Base-by-base conservation (phyloP, 2,888 invertebrate genomes). In the Stenichneumon culpator region DNA sequence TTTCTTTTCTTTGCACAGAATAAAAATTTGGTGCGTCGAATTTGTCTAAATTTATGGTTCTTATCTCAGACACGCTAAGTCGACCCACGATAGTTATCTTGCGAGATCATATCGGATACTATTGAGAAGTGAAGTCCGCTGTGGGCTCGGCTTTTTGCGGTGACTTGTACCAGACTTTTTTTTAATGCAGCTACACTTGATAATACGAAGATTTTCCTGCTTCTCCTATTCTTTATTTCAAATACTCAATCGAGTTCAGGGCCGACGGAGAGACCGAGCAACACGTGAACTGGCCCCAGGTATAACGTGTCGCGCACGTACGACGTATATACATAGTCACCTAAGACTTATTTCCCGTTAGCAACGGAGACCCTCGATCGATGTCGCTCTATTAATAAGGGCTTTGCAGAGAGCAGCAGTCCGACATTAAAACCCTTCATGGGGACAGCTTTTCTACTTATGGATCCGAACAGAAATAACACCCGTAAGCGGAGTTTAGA, bases 381-480 rank as follows among this genome's bases (percentile, higher is more conserved):
- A 86, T 86, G 79, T 50, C 39, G 63, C 68, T 79, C 86, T 86
- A 86, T 84, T 86, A 86, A 86, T 86, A 84, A 84, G 84, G 72
- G 68, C 63, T 81, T 47, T 83, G 67, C 52, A 25, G 19, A 74
- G 36, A n/a, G 9, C 2, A 7, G n/a, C 63, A 50, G 36, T 14
- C 19, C 50, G 63, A 22, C 50, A 19, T 28, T 19, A 47, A 28
- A 47, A 28, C 32, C 44, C 28, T 6, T 60, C 60, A 4, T 28
- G 63, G 5, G 47, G 32, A 74, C 60, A 32, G 44, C 52, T 65
- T 67, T 14, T n/a, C 52, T 44, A 50, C 39, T 77, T 65, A 65
- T n/a, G 14, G 25, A 57, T 60, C 16, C 25, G 36, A 7, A 36
- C 74, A n/a, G 52, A 19, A 54, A 39, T n/a, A 74, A 36, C 63